Evolutionary conservation across 2,113 vertebrate genomes (phyloP).

Genomic region (Silurus meridionalis): DNA sequence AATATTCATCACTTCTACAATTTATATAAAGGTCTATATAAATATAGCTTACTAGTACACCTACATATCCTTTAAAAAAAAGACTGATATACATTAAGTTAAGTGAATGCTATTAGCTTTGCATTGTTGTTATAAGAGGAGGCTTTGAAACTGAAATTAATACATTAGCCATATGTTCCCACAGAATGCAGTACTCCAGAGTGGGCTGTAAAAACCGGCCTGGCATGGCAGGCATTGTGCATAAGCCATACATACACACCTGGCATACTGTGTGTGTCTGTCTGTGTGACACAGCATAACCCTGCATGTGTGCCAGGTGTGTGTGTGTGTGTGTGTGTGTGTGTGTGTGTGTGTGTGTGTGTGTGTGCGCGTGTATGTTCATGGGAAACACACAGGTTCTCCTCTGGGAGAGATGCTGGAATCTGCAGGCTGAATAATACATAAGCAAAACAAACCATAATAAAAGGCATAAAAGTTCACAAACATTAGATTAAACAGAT

Average conservation of each 20-base stretch:
- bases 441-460: conserved; percentile 92
- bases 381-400: conserved; percentile 26
- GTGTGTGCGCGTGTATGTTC: background rate
- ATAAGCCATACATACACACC: conserved; percentile 43
- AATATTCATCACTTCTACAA: background rate
- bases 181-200: conserved; percentile 49
- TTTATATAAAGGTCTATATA: background rate
- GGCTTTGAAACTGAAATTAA: conserved; percentile 45
- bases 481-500: conserved; percentile 96
- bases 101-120: background rate
- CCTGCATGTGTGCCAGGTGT: background rate
- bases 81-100: background rate
- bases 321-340: conserved; percentile 27
- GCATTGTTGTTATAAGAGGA: background rate
- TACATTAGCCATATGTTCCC: conserved; percentile 58
- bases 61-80: background rate
- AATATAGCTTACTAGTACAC: background rate
- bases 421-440: conserved; percentile 77
- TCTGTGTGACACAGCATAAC: conserved; percentile 18
- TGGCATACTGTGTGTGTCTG: conserved; percentile 21
- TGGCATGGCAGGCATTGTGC: conserved; percentile 49
- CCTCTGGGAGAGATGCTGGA: conserved; percentile 67
- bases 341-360: conserved; percentile 26
- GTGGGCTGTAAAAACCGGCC: conserved; percentile 59
- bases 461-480: conserved; percentile 90